Conservation (phyloP, 2,113 vertebrate genomes). For the Brienomyrus brachyistius region DNA sequence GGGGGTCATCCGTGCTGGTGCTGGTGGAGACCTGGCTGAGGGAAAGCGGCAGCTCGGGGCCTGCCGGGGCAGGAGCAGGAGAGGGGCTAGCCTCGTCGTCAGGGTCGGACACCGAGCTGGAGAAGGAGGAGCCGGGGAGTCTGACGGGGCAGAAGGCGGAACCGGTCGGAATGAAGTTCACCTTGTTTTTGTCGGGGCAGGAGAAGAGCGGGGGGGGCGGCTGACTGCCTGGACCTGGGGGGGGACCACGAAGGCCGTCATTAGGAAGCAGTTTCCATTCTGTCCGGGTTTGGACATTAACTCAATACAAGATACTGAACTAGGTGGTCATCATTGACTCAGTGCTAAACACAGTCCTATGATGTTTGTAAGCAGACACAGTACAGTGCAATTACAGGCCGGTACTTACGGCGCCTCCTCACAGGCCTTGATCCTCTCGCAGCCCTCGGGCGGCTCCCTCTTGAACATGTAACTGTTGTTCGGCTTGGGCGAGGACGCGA, state of each 20-base stretch:
- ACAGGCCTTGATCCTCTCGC: conserved; percentile 98
- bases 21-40: conserved; percentile 81
- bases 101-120: conserved; percentile 63
- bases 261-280: not conserved
- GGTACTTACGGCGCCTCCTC: conserved; percentile 89
- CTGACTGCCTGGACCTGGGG: conserved; percentile 78
- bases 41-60: conserved; percentile 56
- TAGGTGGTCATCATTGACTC: not conserved
- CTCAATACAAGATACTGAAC: not conserved
- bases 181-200: conserved; percentile 99
- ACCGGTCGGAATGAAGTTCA: conserved; percentile 96
- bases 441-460: conserved; percentile 96
- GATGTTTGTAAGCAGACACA: not conserved
- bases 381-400: not conserved
- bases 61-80: conserved; percentile 45
- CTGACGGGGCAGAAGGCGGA: conserved; percentile 96
- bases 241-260: not conserved
- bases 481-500: conserved; percentile 97
- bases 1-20: conserved; percentile 77
- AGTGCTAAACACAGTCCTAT: not conserved
- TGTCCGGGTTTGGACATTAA: too few species aligned
- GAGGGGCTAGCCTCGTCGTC: conserved; percentile 56
- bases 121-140: conserved; percentile 72
- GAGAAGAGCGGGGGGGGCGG: conserved; percentile 85
- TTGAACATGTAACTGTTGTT: conserved; percentile 99